A percentile compares a stretch with the other conserved stretches of the same genome.
Conservation (phyloP, 2,888 invertebrate species). For the Spicauda simplicius region DNA sequence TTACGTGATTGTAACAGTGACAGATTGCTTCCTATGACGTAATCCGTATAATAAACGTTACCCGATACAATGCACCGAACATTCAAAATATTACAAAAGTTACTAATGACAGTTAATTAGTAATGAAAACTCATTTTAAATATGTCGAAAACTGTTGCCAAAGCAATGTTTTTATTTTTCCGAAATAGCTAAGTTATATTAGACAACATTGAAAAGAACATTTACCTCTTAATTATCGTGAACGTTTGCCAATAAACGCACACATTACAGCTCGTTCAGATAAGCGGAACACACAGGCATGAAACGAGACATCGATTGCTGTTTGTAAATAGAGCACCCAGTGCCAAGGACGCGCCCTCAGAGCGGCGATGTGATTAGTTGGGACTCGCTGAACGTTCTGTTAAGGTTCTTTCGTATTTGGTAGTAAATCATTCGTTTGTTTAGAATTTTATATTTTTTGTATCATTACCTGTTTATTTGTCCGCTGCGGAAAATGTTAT, state of each 20-base stretch:
- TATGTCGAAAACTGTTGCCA: neutral
- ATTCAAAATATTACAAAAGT: too few species aligned
- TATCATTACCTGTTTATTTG: too few species aligned
- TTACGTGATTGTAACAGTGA: too few species aligned
- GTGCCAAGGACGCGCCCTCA: conserved; percentile 34
- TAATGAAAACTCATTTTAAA: neutral
- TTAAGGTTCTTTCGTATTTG: neutral
- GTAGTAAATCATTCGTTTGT: neutral
- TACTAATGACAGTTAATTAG: too few species aligned
- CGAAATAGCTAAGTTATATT: neutral
- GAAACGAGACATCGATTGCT: conserved; percentile 19
- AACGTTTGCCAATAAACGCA: conserved; percentile 19
- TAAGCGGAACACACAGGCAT: neutral
- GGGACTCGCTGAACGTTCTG: conserved; percentile 1
- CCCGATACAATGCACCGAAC: too few species aligned
- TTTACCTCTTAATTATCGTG: neutral
- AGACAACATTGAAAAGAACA: conserved; percentile 14
- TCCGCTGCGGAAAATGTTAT: too few species aligned
- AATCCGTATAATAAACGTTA: too few species aligned
- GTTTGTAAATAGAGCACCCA: conserved; percentile 22
- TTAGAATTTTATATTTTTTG: too few species aligned
- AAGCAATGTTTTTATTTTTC: neutral
- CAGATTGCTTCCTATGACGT: too few species aligned
- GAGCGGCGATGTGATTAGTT: conserved; percentile 6
- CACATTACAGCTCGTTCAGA: conserved; percentile 11